Conservation (phyloP, 30 jellyfish, hydroid and myxozoan genomes). For the Calvadosia cruxmelitensis region DNA sequence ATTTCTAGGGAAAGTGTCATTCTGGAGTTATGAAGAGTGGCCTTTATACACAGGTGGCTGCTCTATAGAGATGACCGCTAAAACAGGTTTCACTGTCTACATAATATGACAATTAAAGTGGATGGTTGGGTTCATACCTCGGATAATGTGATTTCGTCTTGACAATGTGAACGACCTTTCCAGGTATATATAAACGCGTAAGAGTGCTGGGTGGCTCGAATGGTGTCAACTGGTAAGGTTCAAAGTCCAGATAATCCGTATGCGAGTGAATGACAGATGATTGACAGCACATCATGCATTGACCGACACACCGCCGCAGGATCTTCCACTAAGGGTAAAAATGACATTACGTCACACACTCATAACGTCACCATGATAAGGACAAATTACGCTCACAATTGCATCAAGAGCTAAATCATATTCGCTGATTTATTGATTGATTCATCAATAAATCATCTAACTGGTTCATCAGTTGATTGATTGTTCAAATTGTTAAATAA, state of each 20-base stretch:
- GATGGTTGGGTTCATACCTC: slow-evolving; percentile 19
- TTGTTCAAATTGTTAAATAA: too few relatives aligned
- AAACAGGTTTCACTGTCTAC: background rate
- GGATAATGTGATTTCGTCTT: slow-evolving; percentile 80
- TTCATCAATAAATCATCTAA: too few relatives aligned
- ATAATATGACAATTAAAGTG: too few relatives aligned
- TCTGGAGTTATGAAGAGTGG: background rate
- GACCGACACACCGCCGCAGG: slow-evolving; percentile 78
- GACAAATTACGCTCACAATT: too few relatives aligned
- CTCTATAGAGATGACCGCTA: background rate
- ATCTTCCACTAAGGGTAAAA: slow-evolving; percentile 67
- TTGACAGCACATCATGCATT: slow-evolving; percentile 79
- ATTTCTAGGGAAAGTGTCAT: background rate
- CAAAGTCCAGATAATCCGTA: slow-evolving; percentile 51
- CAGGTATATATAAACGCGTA: slow-evolving; percentile 59
- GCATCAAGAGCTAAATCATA: too few relatives aligned
- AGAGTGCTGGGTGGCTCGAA: background rate
- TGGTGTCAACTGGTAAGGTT: slow-evolving; percentile 33
- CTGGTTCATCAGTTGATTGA: too few relatives aligned
- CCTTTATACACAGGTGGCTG: background rate
- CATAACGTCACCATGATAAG: too few relatives aligned
- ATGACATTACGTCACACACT: background rate
- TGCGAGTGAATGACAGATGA: slow-evolving; percentile 30
- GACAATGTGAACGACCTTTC: slow-evolving; percentile 85
- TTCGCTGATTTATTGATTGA: too few relatives aligned